Base-by-base conservation (phyloP, 2,113 vertebrate species). In the Parus major region DNA sequence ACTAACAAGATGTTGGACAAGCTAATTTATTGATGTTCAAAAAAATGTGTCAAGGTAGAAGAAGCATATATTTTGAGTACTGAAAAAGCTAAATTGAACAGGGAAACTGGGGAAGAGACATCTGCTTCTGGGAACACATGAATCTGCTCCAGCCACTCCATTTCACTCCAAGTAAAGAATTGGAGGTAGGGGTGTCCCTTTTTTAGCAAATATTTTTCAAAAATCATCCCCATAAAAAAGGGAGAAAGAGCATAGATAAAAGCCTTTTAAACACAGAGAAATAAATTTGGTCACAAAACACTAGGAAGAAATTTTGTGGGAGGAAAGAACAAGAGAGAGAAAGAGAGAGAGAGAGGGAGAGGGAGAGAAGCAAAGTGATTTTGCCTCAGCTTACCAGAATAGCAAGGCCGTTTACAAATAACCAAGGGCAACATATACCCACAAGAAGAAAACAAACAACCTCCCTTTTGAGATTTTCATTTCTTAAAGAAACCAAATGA, bases 121-220 rank as follows among this genome's bases (percentile, higher is more conserved):
- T 35, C 24, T 28, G 2, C 68, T 85, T 75, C 57, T 59, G 16
- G 15, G 31, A 88, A 65, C 13, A n/a, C 5, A 28, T 36, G 13
- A 77, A 78, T 84, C 23, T 44, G 17, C 63, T 76, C 10, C 55
- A 89, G 35, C 7, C 33, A 31, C 20, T 68, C 22, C 7, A 20
- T n/a, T 65, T 81, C 55, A 75, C 12, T 55, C 16, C 70, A 79
- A 50, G 55, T 42, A 64, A 56, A 63, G 46, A 77, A 66, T 0
- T 46, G 3, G 57, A 77, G 31, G 29, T 25, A 19, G 4, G 1
- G 0, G 3, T 49, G 20, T n/a, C 5, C 13, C 15, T 60, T 71
- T 71, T 63, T 33, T 9, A 61, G 35, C 31, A 86, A 91, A 35
- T 41, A 50, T 55, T 75, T 89, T 84, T 69, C 11, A 73, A 70